Evolutionary conservation across 2,797 vertebrate species (phyloP).

Genomic region (Anableps anableps): DNA sequence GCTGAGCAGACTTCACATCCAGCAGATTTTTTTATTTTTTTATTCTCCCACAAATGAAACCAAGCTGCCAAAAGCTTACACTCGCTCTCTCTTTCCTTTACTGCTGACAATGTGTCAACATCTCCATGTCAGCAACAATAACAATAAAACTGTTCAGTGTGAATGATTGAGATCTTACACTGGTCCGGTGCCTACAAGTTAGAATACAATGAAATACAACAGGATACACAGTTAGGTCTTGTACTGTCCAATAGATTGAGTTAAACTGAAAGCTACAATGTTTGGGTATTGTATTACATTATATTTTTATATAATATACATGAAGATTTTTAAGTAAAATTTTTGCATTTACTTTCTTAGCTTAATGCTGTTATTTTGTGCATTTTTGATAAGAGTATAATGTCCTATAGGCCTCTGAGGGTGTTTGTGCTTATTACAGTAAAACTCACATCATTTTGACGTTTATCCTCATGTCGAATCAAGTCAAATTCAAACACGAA

Average conservation of each 20-base stretch:
- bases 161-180: conserved; percentile 80
- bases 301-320: background rate
- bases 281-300: background rate
- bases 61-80: conserved; percentile 63
- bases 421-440: conserved; percentile 47
- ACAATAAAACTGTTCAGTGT: conserved; percentile 70
- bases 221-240: conserved; percentile 16
- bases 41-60: conserved; percentile 31
- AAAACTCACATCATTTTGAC: conserved; percentile 54
- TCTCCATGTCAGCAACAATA: conserved; percentile 78
- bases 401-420: conserved; percentile 6
- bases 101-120: conserved; percentile 79
- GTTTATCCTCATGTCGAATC: conserved; percentile 69
- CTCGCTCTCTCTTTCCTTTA: conserved; percentile 50
- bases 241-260: conserved; percentile 33
- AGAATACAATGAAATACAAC: conserved; percentile 65
- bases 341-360: conserved; percentile 11
- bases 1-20: conserved; percentile 67
- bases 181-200: conserved; percentile 58
- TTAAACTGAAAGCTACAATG: background rate
- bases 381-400: background rate
- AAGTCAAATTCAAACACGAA: conserved; percentile 51
- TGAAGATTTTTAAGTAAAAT: background rate
- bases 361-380: conserved; percentile 1
- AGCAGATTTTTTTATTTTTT: conserved; percentile 54